These are phyloP conservation scores for Cathartes aura DNA, from an alignment of 2,113 vertebrate species.

Conservation along the genomic window DNA sequence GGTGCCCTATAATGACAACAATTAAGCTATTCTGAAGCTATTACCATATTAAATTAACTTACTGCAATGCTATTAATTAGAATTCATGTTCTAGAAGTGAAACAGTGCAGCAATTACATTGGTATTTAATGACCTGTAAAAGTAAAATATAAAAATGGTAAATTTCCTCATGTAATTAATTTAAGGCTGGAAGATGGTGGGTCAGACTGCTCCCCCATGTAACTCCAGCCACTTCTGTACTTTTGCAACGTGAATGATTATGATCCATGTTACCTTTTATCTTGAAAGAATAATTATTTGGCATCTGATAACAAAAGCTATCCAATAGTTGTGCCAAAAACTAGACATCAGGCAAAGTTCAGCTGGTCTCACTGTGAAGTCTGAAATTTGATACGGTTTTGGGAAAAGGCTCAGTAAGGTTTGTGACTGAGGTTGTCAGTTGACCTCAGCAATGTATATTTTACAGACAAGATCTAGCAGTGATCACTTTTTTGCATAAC, in stretches of 20 bases:
- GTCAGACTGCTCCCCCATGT: background rate
- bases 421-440: background rate
- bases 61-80: slow-evolving; percentile 52
- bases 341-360: background rate
- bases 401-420: background rate
- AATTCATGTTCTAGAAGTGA: slow-evolving; percentile 43
- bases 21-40: slow-evolving; percentile 67
- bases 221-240: background rate
- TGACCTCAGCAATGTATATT: background rate
- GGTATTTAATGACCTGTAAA: slow-evolving; percentile 42
- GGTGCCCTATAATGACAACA: slow-evolving; percentile 62
- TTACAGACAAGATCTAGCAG: background rate
- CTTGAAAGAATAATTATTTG: background rate
- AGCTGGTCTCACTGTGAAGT: background rate
- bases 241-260: background rate
- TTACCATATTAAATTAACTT: slow-evolving; percentile 60
- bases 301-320: background rate
- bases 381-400: background rate
- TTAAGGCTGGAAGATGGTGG: background rate
- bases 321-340: background rate
- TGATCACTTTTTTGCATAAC: background rate
- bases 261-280: background rate
- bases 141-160: slow-evolving; percentile 34
- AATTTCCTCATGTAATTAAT: slow-evolving; percentile 36
- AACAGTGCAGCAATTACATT: slow-evolving; percentile 31